phyloP scores from a whole-genome alignment of 2,113 vertebrate species.

The Spea bombifrons region DNA sequence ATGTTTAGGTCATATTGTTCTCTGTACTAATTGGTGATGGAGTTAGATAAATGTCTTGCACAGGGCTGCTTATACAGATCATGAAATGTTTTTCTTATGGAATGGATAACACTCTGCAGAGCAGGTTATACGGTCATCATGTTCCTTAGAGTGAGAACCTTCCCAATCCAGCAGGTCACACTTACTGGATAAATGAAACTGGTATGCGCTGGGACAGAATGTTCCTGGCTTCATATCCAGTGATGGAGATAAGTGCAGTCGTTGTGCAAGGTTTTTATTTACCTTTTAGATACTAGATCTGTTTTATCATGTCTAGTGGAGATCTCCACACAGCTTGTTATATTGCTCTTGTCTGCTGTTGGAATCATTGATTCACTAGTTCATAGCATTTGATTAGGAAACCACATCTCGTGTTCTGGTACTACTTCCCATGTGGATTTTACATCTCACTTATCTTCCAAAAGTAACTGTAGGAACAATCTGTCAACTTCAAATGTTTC shows the following conservation, averaged over 20 bases:
- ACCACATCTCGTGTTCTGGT: too few species aligned
- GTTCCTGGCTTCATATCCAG: conserved; percentile 27
- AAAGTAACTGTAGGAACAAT: too few species aligned
- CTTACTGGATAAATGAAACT: neutral
- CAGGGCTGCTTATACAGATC: neutral
- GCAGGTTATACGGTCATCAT: neutral
- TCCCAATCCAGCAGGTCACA: neutral
- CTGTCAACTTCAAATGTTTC: too few species aligned
- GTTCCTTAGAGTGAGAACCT: neutral
- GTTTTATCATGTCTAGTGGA: conserved; percentile 3
- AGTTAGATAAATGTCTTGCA: neutral
- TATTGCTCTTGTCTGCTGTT: too few species aligned
- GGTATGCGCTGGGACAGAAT: conserved; percentile 17
- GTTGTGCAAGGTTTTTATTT: conserved; percentile 5
- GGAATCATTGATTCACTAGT: too few species aligned
- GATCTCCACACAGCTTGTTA: neutral
- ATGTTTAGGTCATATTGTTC: neutral
- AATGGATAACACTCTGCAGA: neutral
- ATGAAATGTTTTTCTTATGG: neutral
- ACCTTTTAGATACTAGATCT: neutral
- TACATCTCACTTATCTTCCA: too few species aligned
- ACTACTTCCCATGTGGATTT: too few species aligned
- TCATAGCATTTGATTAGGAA: too few species aligned
- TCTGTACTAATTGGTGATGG: neutral
- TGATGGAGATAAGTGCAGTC: neutral